A percentile compares a stretch with the other conserved stretches of the same genome.
These are phyloP conservation scores for Leucoraja ocellata DNA, from an alignment of 2,797 vertebrate genomes.

Conservation along the genomic window DNA sequence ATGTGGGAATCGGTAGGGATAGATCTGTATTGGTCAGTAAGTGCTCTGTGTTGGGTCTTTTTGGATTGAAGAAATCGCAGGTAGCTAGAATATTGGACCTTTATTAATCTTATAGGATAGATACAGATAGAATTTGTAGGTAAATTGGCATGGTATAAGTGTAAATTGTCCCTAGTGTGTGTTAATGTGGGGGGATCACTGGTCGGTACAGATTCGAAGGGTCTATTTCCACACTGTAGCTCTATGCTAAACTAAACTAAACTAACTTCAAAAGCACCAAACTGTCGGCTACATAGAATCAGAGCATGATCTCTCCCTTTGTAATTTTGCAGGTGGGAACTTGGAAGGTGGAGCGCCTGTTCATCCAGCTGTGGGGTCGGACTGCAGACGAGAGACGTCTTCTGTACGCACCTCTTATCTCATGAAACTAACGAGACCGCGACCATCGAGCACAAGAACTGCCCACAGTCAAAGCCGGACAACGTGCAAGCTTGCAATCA, in stretches of 20 bases:
- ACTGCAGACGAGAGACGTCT: constrained; percentile 76
- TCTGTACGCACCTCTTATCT: constrained; percentile 69
- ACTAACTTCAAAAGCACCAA: background rate
- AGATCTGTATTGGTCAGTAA: too few relatives aligned
- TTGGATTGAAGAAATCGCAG: background rate
- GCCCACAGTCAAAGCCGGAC: constrained; percentile 70
- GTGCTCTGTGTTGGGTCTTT: too few relatives aligned
- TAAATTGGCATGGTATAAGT: too few relatives aligned
- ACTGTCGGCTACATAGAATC: background rate
- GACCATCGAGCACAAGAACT: constrained; percentile 68
- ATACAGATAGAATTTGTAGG: background rate
- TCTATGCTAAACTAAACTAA: too few relatives aligned
- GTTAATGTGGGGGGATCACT: too few relatives aligned
- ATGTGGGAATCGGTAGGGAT: too few relatives aligned
- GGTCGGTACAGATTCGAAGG: too few relatives aligned
- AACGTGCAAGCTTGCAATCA: constrained; percentile 84
- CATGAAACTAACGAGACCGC: constrained; percentile 66
- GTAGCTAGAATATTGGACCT: background rate
- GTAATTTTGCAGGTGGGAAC: constrained; percentile 74
- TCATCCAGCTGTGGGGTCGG: constrained; percentile 88
- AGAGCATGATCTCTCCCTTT: background rate
- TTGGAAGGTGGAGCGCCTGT: constrained; percentile 79
- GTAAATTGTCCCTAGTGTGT: too few relatives aligned
- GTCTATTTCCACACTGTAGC: too few relatives aligned
- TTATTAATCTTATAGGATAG: background rate